These are phyloP conservation scores for Aleiodes alternator DNA, from an alignment of 2,888 invertebrate species.

Conservation along the genomic window DNA sequence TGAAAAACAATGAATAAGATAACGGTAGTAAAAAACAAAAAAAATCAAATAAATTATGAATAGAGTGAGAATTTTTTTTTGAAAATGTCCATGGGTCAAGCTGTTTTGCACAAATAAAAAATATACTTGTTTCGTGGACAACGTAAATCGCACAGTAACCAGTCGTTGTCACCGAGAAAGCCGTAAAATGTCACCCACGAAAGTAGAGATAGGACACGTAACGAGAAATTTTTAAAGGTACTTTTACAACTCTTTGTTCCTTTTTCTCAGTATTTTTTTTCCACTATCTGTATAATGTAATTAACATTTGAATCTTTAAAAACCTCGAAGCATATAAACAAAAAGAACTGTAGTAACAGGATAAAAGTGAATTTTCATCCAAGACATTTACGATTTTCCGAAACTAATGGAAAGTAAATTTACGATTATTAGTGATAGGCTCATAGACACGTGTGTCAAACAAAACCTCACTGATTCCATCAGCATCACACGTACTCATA, in stretches of 20 bases:
- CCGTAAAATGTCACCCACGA: conserved; percentile 38
- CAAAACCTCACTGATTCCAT: conserved; percentile 31
- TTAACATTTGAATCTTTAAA: conserved; percentile 38
- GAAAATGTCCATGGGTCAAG: too few species aligned
- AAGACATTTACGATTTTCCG: conserved; percentile 40
- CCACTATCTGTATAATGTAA: conserved; percentile 10
- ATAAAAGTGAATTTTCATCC: not conserved
- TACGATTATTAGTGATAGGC: conserved; percentile 42
- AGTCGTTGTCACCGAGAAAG: conserved; percentile 35
- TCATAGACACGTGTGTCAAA: conserved; percentile 35
- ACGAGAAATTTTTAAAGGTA: conserved; percentile 44
- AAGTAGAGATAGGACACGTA: conserved; percentile 42
- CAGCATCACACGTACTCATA: conserved; percentile 25
- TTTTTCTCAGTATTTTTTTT: conserved; percentile 16
- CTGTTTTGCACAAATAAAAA: not conserved
- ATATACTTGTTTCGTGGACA: not conserved
- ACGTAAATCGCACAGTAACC: too few species aligned
- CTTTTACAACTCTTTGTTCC: conserved; percentile 45
- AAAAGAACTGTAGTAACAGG: not conserved
- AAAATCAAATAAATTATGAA: not conserved
- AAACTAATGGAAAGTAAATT: conserved; percentile 46
- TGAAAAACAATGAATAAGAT: conserved; percentile 1
- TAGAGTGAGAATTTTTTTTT: not conserved
- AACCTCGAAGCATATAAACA: not conserved
- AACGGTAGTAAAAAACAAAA: not conserved